phyloP scores from a whole-genome alignment of 2,888 invertebrate species.

The Penaeus monodon region DNA sequence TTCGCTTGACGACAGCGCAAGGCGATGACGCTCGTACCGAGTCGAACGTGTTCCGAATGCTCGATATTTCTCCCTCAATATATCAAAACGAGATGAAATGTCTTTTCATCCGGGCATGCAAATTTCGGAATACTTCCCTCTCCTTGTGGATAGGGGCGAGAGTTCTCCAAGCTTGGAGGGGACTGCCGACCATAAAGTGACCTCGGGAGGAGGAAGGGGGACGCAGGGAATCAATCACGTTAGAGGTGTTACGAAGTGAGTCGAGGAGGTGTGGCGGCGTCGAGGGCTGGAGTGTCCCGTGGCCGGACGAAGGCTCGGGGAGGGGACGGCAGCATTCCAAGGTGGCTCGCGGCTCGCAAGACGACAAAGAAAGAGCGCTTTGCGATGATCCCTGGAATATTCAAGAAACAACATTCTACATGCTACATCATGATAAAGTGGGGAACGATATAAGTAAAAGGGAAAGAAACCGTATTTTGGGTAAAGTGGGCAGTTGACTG shows the following conservation, averaged over 20 bases:
- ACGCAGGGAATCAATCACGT: neutral
- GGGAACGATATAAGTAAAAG: neutral
- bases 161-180: too few species aligned
- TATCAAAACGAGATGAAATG: slow-evolving; percentile 54
- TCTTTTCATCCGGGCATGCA: slow-evolving; percentile 41
- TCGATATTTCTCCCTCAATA: slow-evolving; percentile 38
- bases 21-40: neutral
- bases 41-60: slow-evolving; percentile 40
- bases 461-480: neutral
- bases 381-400: too few species aligned
- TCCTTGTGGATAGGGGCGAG: too few species aligned
- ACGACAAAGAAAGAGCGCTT: too few species aligned
- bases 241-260: neutral
- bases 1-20: neutral
- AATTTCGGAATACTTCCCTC: slow-evolving; percentile 9
- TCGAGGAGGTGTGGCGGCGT: neutral
- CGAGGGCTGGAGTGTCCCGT: too few species aligned
- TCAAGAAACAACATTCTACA: neutral
- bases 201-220: neutral
- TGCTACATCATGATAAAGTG: neutral
- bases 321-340: neutral
- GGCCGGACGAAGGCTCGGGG: neutral
- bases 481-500: too few species aligned
- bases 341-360: too few species aligned
- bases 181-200: neutral